Conservation (phyloP, 1,140 invertebrate genomes). For the Lysiphlebus fabarum region DNA sequence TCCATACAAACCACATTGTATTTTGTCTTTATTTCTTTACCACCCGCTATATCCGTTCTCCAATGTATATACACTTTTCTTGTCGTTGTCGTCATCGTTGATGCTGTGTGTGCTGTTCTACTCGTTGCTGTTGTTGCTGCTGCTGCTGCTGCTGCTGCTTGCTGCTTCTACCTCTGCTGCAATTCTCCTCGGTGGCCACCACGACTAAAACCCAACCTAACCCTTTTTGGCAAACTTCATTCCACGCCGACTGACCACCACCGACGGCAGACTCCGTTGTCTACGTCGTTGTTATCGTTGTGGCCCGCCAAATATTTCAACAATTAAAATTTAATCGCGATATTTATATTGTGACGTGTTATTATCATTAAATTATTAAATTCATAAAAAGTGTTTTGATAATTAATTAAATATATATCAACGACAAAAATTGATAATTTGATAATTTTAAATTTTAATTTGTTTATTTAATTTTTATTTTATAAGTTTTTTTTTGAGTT, state of each 20-base stretch:
- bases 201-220: constrained; percentile 48
- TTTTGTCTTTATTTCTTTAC: constrained; percentile 14
- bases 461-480: no score
- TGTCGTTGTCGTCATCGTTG: not conserved
- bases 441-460: no score
- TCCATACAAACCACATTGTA: not conserved
- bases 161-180: constrained; percentile 39
- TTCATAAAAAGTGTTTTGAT: no score
- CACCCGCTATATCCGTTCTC: constrained; percentile 17
- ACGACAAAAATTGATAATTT: no score
- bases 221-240: constrained; percentile 50
- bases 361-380: no score
- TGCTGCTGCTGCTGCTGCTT: constrained; percentile 29
- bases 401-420: no score
- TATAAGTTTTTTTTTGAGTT: no score
- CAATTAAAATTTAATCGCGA: not conserved
- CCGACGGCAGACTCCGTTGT: constrained; percentile 49
- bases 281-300: constrained; percentile 32
- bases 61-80: constrained; percentile 7
- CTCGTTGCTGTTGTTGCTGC: constrained; percentile 37
- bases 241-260: constrained; percentile 57
- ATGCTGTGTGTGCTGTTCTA: constrained; percentile 1
- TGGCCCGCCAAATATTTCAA: constrained; percentile 17
- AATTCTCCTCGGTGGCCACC: constrained; percentile 39
- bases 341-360: not conserved